These are phyloP conservation scores for Mus caroli DNA, from an alignment of 2,797 vertebrate species.

Conservation along the genomic window DNA sequence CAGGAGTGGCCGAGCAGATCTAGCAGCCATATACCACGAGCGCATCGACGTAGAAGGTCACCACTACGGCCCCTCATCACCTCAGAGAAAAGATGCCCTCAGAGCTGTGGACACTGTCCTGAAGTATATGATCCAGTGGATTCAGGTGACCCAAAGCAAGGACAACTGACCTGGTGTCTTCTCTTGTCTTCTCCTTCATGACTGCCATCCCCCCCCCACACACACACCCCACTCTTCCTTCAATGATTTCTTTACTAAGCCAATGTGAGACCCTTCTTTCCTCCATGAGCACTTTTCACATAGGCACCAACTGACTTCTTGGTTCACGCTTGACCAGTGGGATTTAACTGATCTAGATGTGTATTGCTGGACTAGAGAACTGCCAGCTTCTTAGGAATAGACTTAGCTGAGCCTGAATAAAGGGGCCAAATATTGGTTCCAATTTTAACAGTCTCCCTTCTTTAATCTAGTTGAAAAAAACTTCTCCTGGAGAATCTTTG, in stretches of 20 bases:
- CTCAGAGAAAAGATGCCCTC: conserved; percentile 90
- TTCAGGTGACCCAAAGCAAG: conserved; percentile 89
- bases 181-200: background rate
- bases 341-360: no score
- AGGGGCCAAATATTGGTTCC: background rate
- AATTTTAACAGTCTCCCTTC: background rate
- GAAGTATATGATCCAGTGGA: conserved; percentile 90
- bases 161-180: rapidly evolving
- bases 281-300: rapidly evolving
- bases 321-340: background rate
- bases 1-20: conserved; percentile 89
- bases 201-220: background rate
- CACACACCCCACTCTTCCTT: rapidly evolving
- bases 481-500: background rate
- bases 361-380: rapidly evolving
- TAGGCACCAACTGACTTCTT: no score
- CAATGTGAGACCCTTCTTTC: background rate
- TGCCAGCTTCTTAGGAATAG: background rate
- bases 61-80: conserved; percentile 94
- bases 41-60: conserved; percentile 96
- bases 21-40: conserved; percentile 96
- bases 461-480: background rate
- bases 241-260: background rate
- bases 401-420: rapidly evolving
- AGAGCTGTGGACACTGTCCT: conserved; percentile 91